phyloP scores from a whole-genome alignment of 2,797 vertebrate genomes.

The Sorex maritimensis region DNA sequence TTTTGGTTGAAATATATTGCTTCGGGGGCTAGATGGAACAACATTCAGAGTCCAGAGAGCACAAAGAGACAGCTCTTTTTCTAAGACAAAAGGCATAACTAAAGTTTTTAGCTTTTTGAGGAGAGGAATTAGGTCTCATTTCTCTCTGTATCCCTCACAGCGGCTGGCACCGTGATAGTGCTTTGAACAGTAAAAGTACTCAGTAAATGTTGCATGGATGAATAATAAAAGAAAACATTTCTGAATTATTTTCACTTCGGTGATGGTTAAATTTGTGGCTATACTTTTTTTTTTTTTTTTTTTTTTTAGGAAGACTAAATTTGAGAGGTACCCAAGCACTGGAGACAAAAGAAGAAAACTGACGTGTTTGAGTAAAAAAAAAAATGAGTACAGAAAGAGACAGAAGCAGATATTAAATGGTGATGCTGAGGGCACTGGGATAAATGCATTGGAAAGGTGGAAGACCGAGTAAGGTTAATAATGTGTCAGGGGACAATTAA shows the following conservation, averaged over 20 bases:
- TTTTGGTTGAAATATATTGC: not conserved
- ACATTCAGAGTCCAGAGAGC: not conserved
- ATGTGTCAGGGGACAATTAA: not conserved
- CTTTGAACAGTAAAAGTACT: not conserved
- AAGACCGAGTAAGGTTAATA: not conserved
- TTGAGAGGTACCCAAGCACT: not conserved
- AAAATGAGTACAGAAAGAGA: not conserved
- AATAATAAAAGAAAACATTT: not conserved
- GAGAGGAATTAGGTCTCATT: not conserved
- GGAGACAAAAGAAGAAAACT: not conserved
- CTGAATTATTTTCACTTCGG: conserved; percentile 1
- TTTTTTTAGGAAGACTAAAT: conserved; percentile 53
- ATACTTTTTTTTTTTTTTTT: not conserved
- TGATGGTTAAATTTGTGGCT: conserved; percentile 17
- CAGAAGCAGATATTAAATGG: not conserved
- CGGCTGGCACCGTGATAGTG: not conserved
- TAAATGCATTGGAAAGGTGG: not conserved
- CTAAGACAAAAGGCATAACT: not conserved
- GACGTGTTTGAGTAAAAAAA: not conserved
- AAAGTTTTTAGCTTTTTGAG: not conserved
- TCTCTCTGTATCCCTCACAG: not conserved
- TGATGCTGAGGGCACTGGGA: not conserved
- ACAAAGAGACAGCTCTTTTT: conserved; percentile 8
- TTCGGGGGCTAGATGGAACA: not conserved
- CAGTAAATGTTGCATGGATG: not conserved